Conservation (phyloP, 2,888 invertebrate genomes). For the Torymus texanus region DNA sequence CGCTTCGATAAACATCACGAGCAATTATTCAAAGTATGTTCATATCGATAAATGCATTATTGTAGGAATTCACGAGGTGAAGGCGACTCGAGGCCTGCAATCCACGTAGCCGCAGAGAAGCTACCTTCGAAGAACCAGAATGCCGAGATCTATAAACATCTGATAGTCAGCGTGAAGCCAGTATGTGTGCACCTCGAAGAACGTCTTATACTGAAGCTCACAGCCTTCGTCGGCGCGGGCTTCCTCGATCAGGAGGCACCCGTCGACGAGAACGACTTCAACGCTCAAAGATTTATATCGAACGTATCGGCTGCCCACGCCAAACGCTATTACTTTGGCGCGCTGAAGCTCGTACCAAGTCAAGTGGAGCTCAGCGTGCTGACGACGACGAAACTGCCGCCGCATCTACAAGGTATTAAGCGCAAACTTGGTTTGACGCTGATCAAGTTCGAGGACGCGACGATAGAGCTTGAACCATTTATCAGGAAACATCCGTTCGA, state of each 20-base stretch:
- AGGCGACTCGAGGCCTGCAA: conserved; percentile 81
- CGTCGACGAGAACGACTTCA: conserved; percentile 86
- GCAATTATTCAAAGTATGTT: not conserved
- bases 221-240: conserved; percentile 79
- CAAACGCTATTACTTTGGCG: conserved; percentile 91
- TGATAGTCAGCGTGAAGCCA: conserved; percentile 88
- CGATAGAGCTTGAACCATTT: conserved; percentile 93
- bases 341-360: conserved; percentile 85
- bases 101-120: conserved; percentile 87
- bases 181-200: conserved; percentile 93
- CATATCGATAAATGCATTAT: not conserved
- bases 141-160: conserved; percentile 91
- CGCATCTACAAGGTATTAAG: conserved; percentile 87
- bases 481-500: conserved; percentile 92
- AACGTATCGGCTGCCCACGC: conserved; percentile 88
- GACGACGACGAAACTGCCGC: conserved; percentile 88
- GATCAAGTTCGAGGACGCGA: conserved; percentile 97
- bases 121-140: conserved; percentile 81
- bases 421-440: conserved; percentile 90
- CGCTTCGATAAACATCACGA: no score
- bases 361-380: conserved; percentile 91
- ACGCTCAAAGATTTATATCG: conserved; percentile 86
- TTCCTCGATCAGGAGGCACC: conserved; percentile 78
- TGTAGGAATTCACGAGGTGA: conserved; percentile 74
- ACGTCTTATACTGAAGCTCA: conserved; percentile 84